Conservation (phyloP, 2,888 invertebrate species). For the Drymonia ruficornis region DNA sequence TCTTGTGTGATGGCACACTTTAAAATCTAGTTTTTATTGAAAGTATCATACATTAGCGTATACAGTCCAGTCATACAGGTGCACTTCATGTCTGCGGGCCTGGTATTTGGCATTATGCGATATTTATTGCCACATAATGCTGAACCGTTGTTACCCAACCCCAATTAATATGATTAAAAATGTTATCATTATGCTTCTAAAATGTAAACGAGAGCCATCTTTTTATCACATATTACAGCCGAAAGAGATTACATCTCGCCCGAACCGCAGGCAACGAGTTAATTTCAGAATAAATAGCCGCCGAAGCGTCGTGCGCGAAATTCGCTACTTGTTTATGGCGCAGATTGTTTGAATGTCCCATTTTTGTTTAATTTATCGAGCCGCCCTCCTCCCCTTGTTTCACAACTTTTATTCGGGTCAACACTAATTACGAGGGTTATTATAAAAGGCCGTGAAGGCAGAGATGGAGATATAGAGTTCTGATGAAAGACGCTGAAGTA, state of each 20-base stretch:
- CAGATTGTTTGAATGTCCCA: constrained; percentile 56
- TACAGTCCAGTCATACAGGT: no score
- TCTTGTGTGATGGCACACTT: no score
- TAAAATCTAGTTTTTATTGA: no score
- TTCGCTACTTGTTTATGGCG: constrained; percentile 49
- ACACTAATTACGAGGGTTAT: constrained; percentile 40
- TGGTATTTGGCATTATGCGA: no score
- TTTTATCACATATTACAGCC: not conserved
- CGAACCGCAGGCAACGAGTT: constrained; percentile 9
- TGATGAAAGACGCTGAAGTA: constrained; percentile 4
- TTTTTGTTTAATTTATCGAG: constrained; percentile 59
- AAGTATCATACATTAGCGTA: no score
- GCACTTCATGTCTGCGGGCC: no score
- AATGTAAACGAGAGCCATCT: not conserved
- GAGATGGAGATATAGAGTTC: constrained; percentile 2
- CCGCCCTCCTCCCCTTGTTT: constrained; percentile 17
- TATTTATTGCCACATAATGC: no score
- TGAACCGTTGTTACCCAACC: not conserved
- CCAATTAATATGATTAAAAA: no score
- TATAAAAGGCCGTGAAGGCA: constrained; percentile 11
- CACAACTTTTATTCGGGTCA: constrained; percentile 41
- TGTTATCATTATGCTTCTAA: not conserved
- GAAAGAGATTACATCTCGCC: constrained; percentile 2
- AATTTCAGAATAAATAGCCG: constrained; percentile 34
- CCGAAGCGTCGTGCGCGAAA: constrained; percentile 42